Evolutionary conservation across 2,113 vertebrate species (phyloP).

Genomic region (Dicrurus megarhynchus): DNA sequence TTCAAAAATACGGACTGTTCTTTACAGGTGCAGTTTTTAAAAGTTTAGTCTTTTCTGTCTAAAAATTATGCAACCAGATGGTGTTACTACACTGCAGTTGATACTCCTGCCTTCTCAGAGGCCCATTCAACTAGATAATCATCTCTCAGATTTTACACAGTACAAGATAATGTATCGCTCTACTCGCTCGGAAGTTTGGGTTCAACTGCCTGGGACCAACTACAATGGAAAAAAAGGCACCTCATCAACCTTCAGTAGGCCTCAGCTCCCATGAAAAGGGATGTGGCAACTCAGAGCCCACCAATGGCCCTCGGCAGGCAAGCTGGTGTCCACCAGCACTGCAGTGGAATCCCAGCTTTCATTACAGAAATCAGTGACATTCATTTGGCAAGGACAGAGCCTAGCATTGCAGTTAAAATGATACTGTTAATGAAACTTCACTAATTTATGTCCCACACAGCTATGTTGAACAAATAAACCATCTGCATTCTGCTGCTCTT

Average conservation of each 20-base stretch:
- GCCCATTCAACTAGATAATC: not conserved
- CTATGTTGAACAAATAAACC: fast-evolving
- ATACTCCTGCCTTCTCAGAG: not conserved
- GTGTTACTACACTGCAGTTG: not conserved
- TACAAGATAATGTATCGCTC: not conserved
- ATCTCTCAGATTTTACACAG: not conserved
- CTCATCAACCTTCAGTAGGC: not conserved
- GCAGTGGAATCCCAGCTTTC: not conserved
- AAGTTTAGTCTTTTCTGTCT: not conserved
- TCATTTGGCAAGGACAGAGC: not conserved
- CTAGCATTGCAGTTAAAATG: not conserved
- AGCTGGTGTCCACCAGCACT: not conserved
- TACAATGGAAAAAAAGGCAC: not conserved
- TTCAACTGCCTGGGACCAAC: not conserved
- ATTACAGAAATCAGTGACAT: not conserved
- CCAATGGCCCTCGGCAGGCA: not conserved
- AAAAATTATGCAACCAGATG: not conserved
- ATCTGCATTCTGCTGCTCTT: not conserved
- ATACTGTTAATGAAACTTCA: not conserved
- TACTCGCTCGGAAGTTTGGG: not conserved
- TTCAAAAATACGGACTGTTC: not conserved
- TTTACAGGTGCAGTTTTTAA: not conserved
- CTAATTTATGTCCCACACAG: not conserved
- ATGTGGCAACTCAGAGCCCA: not conserved
- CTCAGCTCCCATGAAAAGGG: not conserved